Percentiles rank a stretch among this genome's conserved stretches.
Evolutionary conservation across 2,113 vertebrate genomes (phyloP).

Genomic region (Tonatia bakeri): DNA sequence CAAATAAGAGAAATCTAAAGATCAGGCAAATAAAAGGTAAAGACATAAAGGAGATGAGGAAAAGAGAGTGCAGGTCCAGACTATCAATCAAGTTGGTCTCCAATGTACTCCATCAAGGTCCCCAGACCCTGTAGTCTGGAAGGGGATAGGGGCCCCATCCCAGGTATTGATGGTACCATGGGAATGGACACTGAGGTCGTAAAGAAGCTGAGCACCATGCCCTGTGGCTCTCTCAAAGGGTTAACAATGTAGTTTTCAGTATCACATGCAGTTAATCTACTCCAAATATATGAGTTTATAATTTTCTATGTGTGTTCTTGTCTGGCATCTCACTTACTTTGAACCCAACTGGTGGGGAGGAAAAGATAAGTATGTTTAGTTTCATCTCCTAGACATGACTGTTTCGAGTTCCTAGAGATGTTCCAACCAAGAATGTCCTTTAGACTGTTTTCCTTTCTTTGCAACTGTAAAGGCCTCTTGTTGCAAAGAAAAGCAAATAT

Average conservation of each 20-base stretch:
- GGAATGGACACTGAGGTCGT: rapidly evolving
- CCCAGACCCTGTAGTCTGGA: too few relatives aligned
- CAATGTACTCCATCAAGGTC: rapidly evolving
- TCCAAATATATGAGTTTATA: neutral
- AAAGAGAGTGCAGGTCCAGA: neutral
- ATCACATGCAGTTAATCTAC: neutral
- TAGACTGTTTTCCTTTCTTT: neutral
- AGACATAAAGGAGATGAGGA: neutral
- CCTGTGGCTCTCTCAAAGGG: neutral
- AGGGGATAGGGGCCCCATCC: rapidly evolving
- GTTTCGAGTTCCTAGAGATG: neutral
- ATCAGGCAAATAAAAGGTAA: neutral
- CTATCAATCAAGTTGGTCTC: rapidly evolving
- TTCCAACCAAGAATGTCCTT: neutral
- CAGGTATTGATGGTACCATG: neutral
- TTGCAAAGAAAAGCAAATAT: neutral
- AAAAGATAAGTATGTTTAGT: neutral
- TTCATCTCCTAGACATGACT: neutral
- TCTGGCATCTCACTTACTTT: neutral
- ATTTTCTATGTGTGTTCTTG: neutral
- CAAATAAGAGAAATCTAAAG: neutral
- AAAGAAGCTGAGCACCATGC: rapidly evolving
- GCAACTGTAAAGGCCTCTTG: neutral
- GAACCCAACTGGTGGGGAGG: neutral
- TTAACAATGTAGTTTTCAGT: neutral